A percentile compares a stretch with the other conserved stretches of the same genome.
phyloP scores from a whole-genome alignment of 23 tunicate species.

The Ciona savignyi region DNA sequence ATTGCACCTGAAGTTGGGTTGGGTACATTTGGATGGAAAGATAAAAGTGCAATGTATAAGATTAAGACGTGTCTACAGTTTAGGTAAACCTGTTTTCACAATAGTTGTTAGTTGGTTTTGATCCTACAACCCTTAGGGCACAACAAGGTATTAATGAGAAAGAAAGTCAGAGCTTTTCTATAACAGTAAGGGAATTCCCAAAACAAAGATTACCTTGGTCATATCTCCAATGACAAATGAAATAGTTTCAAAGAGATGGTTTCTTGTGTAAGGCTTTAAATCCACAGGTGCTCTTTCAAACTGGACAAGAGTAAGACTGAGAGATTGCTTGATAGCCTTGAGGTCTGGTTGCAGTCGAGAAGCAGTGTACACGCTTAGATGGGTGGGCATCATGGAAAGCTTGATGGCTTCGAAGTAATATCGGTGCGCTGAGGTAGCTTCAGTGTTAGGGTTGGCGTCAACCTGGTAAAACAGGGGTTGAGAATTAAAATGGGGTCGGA shows the following conservation, averaged over 20 bases:
- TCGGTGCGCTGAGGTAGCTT: constrained; percentile 13
- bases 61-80: no score
- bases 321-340: constrained; percentile 59
- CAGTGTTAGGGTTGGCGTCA: neutral
- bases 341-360: constrained; percentile 52
- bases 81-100: no score
- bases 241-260: constrained; percentile 74
- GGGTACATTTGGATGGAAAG: no score
- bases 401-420: constrained; percentile 66
- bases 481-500: no score
- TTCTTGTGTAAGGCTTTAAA: constrained; percentile 58
- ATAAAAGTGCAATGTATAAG: no score
- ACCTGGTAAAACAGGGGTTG: neutral
- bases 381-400: constrained; percentile 38
- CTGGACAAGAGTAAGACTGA: constrained; percentile 48
- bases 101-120: no score
- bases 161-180: no score
- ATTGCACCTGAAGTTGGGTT: no score
- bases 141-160: no score
- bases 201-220: constrained; percentile 57
- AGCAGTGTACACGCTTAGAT: constrained; percentile 55
- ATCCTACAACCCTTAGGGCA: no score
- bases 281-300: constrained; percentile 86
- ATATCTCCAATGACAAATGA: constrained; percentile 64
- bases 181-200: no score